Base-by-base conservation (phyloP, 2,113 vertebrate genomes). In the Oreocharis arfaki region DNA sequence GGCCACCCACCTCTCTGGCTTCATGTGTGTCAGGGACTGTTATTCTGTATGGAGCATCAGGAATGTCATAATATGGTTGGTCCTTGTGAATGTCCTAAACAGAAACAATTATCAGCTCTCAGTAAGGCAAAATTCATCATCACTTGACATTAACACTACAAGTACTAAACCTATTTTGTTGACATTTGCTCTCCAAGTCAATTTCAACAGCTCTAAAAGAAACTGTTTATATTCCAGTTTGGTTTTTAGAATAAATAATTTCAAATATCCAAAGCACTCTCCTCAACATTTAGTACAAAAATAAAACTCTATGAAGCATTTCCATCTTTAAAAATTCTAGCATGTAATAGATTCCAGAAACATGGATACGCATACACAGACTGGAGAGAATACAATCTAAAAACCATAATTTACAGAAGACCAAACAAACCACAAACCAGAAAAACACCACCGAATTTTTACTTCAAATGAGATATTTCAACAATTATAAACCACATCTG, bases 71-170 rank as follows among this genome's bases (percentile, higher is more conserved):
- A 91, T 99, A 99, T 1, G 99, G 99, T 79, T 99, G 99, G 95
- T 99, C 99, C 97, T 99, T 99, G 95, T 99, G 99, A 96, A 99
- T 99, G 67, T 99, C 99, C 99, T 99, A 89, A 73, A 97, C 3
- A 85, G 46, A 95, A 73, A 49, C 50, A 26, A 50, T 35, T 20
- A 47, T 26, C 13, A 75, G 10, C 44, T 41, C 8, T 28, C 52
- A 94, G 2, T 9, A 84, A 76, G 10, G 22, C 30, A 69, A 83
- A 91, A 68, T 41, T 57, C 9, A 89, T 22, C 24, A 27, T 39
- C 30, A 28, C 26, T 44, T 55, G 33, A 65, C 3, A 56, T 67
- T 57, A 93, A 70, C 35, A 41, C 22, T 27, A 32, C 33, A 70
- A 16, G 52, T 11, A 46, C 49, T 14, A 39, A 78, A 64, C 16